These are phyloP conservation scores for Cabera pusaria DNA, from an alignment of 2,888 invertebrate species.

Conservation along the genomic window DNA sequence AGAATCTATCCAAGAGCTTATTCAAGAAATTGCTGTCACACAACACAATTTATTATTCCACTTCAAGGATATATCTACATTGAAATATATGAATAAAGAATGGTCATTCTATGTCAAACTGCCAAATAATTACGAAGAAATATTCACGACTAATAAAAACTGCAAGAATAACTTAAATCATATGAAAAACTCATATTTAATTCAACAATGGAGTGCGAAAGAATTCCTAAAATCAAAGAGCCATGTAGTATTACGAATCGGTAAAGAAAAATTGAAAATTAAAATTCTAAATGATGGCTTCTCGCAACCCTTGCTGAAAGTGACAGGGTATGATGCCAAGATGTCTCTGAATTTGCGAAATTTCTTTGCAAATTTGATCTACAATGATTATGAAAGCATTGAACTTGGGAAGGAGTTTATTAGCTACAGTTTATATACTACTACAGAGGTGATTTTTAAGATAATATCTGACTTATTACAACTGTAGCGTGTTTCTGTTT, in stretches of 20 bases:
- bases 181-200: slow-evolving; percentile 41
- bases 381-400: slow-evolving; percentile 37
- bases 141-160: slow-evolving; percentile 39
- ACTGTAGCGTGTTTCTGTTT: no score
- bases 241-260: slow-evolving; percentile 44
- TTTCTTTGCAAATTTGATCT: slow-evolving; percentile 54
- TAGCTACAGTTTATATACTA: slow-evolving; percentile 48
- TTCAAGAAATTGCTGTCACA: slow-evolving; percentile 37
- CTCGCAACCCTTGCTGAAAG: slow-evolving; percentile 44
- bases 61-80: slow-evolving; percentile 36
- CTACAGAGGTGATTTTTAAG: slow-evolving; percentile 53
- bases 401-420: slow-evolving; percentile 42
- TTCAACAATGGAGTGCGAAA: slow-evolving; percentile 43
- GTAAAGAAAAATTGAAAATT: slow-evolving; percentile 43
- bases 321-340: slow-evolving; percentile 46
- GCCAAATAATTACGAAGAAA: slow-evolving; percentile 46
- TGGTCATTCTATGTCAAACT: slow-evolving; percentile 55
- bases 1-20: slow-evolving; percentile 40
- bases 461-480: no score
- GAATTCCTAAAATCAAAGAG: slow-evolving; percentile 54
- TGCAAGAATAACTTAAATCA: slow-evolving; percentile 35
- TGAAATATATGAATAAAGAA: slow-evolving; percentile 18
- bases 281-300: slow-evolving; percentile 55
- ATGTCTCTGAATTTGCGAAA: slow-evolving; percentile 52
- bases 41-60: slow-evolving; percentile 47